phyloP scores from a whole-genome alignment of 2,888 invertebrate species.

The Zonitis immaculata region DNA sequence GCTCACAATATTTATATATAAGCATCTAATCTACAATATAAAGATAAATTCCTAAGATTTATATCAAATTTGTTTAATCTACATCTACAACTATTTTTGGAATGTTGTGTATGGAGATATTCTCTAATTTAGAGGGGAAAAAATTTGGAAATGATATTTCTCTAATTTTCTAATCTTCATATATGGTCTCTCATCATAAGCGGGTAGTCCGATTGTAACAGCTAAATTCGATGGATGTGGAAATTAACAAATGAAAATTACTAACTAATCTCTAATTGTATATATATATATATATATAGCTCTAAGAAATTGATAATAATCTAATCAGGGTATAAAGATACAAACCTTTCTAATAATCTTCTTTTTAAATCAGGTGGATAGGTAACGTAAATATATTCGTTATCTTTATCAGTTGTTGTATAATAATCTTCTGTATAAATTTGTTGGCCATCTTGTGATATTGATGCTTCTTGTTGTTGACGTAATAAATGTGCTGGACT shows the following conservation, averaged over 20 bases:
- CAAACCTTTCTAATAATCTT: conserved; percentile 73
- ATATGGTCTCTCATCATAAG: conserved; percentile 53
- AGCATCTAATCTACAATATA: not conserved
- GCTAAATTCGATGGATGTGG: conserved; percentile 49
- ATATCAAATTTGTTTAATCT: not conserved
- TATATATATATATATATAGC: too few species aligned
- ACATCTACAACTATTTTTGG: not conserved
- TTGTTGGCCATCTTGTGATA: conserved; percentile 39
- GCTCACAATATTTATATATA: not conserved
- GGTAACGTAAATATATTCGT: conserved; percentile 81
- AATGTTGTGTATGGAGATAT: not conserved
- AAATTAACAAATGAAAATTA: conserved; percentile 10
- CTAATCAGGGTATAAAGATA: conserved; percentile 15
- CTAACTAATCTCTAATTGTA: conserved; percentile 8
- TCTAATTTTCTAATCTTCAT: conserved; percentile 23
- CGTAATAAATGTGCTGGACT: conserved; percentile 58
- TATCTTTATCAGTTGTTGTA: conserved; percentile 52
- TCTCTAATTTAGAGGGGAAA: not conserved
- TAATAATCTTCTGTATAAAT: conserved; percentile 49
- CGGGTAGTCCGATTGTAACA: conserved; percentile 80
- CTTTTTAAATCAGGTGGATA: conserved; percentile 84
- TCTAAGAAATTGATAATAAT: conserved; percentile 2
- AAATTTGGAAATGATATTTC: not conserved
- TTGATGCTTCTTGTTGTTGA: conserved; percentile 37
- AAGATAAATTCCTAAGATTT: not conserved